Evolutionary conservation across 2,113 vertebrate species (phyloP).

Genomic region (Oplegnathus fasciatus): DNA sequence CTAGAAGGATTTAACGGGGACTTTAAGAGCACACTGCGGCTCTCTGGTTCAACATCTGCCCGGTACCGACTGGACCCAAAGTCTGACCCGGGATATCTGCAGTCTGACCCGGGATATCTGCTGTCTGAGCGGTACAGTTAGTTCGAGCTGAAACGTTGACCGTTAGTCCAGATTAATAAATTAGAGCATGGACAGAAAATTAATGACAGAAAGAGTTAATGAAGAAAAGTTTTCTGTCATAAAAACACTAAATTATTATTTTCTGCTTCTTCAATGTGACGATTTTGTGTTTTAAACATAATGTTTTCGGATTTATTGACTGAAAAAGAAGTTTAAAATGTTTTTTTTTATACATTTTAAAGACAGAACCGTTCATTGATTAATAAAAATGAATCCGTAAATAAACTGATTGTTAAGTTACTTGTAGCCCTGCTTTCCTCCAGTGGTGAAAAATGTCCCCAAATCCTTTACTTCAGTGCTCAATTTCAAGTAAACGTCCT

Average conservation of each 20-base stretch:
- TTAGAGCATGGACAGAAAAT: no score
- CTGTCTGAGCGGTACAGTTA: slow-evolving; percentile 30
- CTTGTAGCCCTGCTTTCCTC: no score
- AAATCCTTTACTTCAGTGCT: neutral
- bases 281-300: no score
- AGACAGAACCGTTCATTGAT: neutral
- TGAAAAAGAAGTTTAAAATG: neutral
- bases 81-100: slow-evolving; percentile 46
- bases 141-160: neutral
- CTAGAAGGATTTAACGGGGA: slow-evolving; percentile 8
- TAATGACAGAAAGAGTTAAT: neutral
- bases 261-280: neutral
- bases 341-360: neutral
- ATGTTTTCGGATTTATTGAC: neutral
- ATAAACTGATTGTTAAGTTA: neutral
- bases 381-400: neutral
- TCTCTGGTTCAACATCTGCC: slow-evolving; percentile 1
- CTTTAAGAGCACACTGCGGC: neutral
- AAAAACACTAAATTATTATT: neutral
- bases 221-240: neutral
- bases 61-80: slow-evolving; percentile 4
- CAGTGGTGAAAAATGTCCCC: neutral
- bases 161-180: neutral
- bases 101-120: slow-evolving; percentile 28
- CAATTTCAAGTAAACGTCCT: neutral